Evolutionary conservation across 2,888 invertebrate genomes (phyloP).

Genomic region (Coenonympha glycerion): DNA sequence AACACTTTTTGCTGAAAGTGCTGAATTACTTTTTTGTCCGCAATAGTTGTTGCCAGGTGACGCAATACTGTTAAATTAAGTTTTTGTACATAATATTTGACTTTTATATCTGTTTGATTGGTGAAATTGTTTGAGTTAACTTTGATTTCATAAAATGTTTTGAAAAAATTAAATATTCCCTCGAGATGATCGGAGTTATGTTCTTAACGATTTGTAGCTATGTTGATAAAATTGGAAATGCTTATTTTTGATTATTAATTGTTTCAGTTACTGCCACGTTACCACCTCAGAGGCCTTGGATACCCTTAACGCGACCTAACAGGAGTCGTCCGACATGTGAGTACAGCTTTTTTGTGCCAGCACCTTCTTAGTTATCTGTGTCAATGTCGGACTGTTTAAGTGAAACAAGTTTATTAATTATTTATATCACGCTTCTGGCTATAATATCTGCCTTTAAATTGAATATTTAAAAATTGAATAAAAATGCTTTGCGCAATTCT

Average conservation of each 20-base stretch:
- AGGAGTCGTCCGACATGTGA: conserved; percentile 93
- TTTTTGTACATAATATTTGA: neutral
- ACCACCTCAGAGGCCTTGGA: conserved; percentile 97
- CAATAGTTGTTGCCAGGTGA: neutral
- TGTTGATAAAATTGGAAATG: neutral
- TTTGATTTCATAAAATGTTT: too few relatives aligned
- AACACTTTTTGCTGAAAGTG: conserved; percentile 33
- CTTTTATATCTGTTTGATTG: too few relatives aligned
- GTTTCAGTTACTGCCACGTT: conserved; percentile 90
- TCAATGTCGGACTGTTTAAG: conserved; percentile 28
- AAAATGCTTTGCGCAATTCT: neutral
- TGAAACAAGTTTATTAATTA: conserved; percentile 12
- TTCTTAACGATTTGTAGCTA: neutral
- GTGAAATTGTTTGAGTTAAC: too few relatives aligned
- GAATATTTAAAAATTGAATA: neutral
- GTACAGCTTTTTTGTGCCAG: conserved; percentile 50
- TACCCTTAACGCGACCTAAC: conserved; percentile 91
- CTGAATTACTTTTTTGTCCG: conserved; percentile 35
- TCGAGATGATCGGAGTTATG: too few relatives aligned
- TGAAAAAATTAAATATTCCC: too few relatives aligned
- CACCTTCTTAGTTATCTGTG: conserved; percentile 25
- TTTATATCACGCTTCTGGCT: conserved; percentile 1
- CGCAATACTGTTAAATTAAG: neutral
- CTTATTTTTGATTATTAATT: conserved; percentile 44
- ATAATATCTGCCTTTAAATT: neutral